Conservation (phyloP, 2,113 vertebrate species). For the Mustelus asterias region DNA sequence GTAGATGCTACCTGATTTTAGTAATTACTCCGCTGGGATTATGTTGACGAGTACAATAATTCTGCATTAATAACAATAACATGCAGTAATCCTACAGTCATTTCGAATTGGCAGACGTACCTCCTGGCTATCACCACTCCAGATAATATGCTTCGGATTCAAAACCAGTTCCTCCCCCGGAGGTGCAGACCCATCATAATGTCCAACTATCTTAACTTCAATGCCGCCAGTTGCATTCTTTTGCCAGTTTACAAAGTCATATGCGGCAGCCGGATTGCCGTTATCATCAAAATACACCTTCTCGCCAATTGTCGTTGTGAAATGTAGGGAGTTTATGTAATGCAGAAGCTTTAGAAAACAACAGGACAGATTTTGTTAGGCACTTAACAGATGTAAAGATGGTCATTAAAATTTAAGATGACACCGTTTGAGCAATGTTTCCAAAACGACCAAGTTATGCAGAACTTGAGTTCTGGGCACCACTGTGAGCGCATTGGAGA, state of each 20-base stretch:
- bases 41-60: not conserved
- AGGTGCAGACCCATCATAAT: not conserved
- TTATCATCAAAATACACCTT: conserved; percentile 20
- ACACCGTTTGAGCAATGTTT: not conserved
- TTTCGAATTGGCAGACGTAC: not conserved
- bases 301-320: conserved; percentile 15
- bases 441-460: not conserved
- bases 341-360: conserved; percentile 24
- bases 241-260: conserved; percentile 38
- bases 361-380: not conserved
- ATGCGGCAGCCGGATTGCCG: not conserved
- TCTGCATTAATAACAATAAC: not conserved
- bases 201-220: conserved; percentile 27
- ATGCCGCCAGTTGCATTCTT: not conserved
- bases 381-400: not conserved
- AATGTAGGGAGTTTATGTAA: conserved; percentile 15
- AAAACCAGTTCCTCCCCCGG: not conserved
- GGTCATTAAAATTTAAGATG: not conserved
- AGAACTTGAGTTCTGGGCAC: too few species aligned
- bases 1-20: not conserved
- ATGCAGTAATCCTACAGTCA: not conserved
- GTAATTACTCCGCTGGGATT: not conserved
- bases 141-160: not conserved
- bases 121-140: not conserved
- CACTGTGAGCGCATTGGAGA: too few species aligned